Base-by-base conservation (phyloP, 2,113 vertebrate species). In the Solenodon paradoxus region DNA sequence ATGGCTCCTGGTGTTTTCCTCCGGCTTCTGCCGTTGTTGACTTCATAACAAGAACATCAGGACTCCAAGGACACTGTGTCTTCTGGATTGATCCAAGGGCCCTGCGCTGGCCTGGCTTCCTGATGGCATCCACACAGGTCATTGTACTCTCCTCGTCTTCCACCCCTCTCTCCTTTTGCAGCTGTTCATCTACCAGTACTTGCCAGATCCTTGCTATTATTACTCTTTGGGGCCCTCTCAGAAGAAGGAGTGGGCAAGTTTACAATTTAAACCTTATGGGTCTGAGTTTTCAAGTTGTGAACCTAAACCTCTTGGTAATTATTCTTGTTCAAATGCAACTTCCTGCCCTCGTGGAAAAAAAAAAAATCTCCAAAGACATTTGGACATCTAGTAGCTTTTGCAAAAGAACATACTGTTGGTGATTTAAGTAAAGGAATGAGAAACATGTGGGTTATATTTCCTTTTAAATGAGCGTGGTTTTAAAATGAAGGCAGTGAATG, bases 231-330 rank as follows among this genome's bases (percentile, higher is more conserved):
- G 68, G 90, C 5, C 38, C 22, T 95, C 94, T 84, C 35, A 66
- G 77, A 87, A 42, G 53, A 90, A 94, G 10, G 55, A 84, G 32
- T 69, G 57, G 68, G 61, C n/a, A 92, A 51, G 55, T 92, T 77
- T 92, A 32, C 72, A 78, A 79, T 74, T 88, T 72, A 79, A 96
- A 91, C 45, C 45, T 74, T 53, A 86, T 71, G 85, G 22, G 64
- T 93, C 93, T 90, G 51, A 63, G 74, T 91, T 95, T 95, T 92
- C 53, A 86, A 92, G 32, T 89, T 89, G 59, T 93, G 88, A 92
- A 88, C 86, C 94, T 85, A 45, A 95, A 68, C 22, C 66, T 81
- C 93, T 88, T 26, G 32, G 66, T 78, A 77, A 82, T 92, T 32
- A 82, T 12, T 90, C 45, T 88, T 82, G 71, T 79, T 30, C 71